Conservation (phyloP, 2,888 invertebrate genomes). For the Globia sparganii region DNA sequence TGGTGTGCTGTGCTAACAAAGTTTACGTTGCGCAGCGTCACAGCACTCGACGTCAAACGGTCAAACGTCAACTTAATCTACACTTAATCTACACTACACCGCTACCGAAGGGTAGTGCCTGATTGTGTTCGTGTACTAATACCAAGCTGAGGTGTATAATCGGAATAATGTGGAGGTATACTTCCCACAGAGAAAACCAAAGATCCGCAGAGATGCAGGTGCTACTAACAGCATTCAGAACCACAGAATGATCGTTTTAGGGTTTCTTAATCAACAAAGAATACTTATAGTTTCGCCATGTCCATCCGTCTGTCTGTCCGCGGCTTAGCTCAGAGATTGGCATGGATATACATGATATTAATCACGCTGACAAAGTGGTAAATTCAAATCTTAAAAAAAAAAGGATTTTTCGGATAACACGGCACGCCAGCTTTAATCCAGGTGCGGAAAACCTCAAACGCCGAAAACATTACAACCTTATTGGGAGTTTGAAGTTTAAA, state of each 20-base stretch:
- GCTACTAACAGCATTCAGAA: background rate
- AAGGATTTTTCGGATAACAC: too few species aligned
- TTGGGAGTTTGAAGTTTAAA: too few species aligned
- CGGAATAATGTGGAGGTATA: background rate
- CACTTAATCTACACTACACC: too few species aligned
- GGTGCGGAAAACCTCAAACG: too few species aligned
- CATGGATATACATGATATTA: too few species aligned
- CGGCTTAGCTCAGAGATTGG: background rate
- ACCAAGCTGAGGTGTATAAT: background rate
- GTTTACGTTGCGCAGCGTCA: constrained; percentile 33
- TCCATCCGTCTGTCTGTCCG: background rate
- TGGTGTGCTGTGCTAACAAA: constrained; percentile 54
- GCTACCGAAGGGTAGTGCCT: background rate
- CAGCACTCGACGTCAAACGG: constrained; percentile 37
- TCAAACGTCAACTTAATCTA: constrained; percentile 44
- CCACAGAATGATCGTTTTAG: background rate
- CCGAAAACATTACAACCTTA: too few species aligned
- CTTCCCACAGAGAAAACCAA: too few species aligned
- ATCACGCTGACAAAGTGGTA: too few species aligned
- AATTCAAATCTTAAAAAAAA: too few species aligned
- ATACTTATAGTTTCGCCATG: background rate
- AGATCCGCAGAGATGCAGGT: background rate
- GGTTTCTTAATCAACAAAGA: background rate
- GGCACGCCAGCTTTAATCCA: too few species aligned
- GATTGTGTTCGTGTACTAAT: background rate